Percentiles rank a stretch among this genome's conserved stretches.
These are phyloP conservation scores for Lamproptera curius DNA, from an alignment of 2,888 invertebrate species.

Conservation along the genomic window DNA sequence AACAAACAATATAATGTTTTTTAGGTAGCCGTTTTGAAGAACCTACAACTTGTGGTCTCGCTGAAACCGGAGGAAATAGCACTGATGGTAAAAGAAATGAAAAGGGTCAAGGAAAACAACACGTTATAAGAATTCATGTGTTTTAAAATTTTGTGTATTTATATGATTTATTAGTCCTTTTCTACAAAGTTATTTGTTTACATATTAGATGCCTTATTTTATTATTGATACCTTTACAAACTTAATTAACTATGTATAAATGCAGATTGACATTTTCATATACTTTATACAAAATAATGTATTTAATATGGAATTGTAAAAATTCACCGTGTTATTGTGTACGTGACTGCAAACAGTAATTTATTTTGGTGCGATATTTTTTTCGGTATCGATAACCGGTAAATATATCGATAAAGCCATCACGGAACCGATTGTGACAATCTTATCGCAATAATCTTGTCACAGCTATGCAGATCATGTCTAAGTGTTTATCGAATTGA, in stretches of 20 bases:
- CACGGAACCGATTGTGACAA: slow-evolving; percentile 2
- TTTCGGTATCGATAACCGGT: not conserved
- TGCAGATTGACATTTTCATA: not conserved
- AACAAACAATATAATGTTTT: too few relatives aligned
- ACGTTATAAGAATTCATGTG: not conserved
- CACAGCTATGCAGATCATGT: slow-evolving; percentile 4
- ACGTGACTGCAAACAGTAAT: slow-evolving; percentile 2
- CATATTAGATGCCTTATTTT: too few relatives aligned
- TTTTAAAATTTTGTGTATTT: too few relatives aligned
- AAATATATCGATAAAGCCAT: slow-evolving; percentile 9
- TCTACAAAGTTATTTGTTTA: too few relatives aligned
- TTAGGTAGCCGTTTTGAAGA: slow-evolving; percentile 12
- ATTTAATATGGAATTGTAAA: not conserved
- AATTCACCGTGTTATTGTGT: not conserved
- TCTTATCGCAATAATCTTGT: slow-evolving; percentile 14
- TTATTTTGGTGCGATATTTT: too few relatives aligned
- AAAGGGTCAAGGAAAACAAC: slow-evolving; percentile 3
- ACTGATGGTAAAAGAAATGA: slow-evolving; percentile 3
- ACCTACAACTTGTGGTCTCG: not conserved
- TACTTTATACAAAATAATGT: not conserved
- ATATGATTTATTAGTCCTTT: too few relatives aligned
- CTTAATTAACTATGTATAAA: not conserved
- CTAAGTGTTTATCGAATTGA: not conserved
- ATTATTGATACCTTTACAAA: not conserved
- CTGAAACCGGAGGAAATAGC: slow-evolving; percentile 2